Conservation (phyloP, 1,140 invertebrate species). For the Zelostemma sp. region DNA sequence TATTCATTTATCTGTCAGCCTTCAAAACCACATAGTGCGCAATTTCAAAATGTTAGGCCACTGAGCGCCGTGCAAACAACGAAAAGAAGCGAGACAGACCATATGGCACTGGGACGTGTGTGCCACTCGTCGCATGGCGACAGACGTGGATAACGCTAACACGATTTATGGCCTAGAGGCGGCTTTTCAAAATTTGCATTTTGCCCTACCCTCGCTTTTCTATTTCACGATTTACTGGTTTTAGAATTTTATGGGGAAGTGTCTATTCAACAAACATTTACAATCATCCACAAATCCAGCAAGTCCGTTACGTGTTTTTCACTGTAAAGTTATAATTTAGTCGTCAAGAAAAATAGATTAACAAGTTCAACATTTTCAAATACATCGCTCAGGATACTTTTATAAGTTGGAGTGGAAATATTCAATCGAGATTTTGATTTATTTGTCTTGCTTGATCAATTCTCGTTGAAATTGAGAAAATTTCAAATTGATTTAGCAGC, state of each 20-base stretch:
- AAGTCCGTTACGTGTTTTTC: too few species aligned
- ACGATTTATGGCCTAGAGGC: constrained; percentile 55
- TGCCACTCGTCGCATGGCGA: constrained; percentile 36
- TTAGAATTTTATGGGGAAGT: constrained; percentile 4
- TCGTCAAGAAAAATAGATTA: too few species aligned
- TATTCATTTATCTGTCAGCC: constrained; percentile 46
- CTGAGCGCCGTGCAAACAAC: constrained; percentile 4
- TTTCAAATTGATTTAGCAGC: too few species aligned
- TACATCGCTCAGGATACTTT: too few species aligned
- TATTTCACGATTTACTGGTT: constrained; percentile 17
- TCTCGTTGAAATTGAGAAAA: too few species aligned
- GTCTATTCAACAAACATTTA: too few species aligned
- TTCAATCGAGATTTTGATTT: too few species aligned
- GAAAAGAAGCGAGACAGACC: constrained; percentile 34
- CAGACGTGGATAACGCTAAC: constrained; percentile 51
- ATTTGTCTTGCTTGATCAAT: too few species aligned
- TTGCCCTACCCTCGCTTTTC: constrained; percentile 26
- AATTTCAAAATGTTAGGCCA: constrained; percentile 28
- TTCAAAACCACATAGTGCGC: constrained; percentile 34
- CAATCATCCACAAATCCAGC: too few species aligned
- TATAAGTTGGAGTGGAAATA: too few species aligned
- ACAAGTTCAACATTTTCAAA: too few species aligned
- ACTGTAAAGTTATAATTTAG: too few species aligned
- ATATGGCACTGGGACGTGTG: constrained; percentile 34
- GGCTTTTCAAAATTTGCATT: constrained; percentile 58